Base-by-base conservation (phyloP, 1,140 invertebrate genomes). In the Rhagoletis zephyria region DNA sequence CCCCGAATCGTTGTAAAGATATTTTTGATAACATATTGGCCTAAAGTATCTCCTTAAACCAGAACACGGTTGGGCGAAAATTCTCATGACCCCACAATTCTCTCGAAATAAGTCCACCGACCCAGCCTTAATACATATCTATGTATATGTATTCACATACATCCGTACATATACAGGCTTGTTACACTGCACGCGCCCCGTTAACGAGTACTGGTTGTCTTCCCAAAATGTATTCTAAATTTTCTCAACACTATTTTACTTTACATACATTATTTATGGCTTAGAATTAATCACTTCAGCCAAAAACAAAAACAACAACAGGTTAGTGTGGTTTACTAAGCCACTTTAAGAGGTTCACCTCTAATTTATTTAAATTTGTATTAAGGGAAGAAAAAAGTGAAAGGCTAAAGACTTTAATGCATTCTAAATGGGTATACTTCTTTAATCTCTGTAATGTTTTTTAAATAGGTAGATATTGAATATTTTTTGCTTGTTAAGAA, bases 281-380 rank as follows among this genome's bases (percentile, higher is more conserved):
- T 14, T 40, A 12, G 30, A 74, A 74, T 51, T 45, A 16, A 74
- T 74, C 12, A 74, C 45, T 81, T 81, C 19, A 3, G 16, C 2
- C 19, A 19, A 56, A 56, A 56, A 30, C 45, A 16, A 64, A 9
- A 64, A 12, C 63, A 48, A 45, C 74, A 30, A 81, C 74, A 81
- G 48, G 1, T 10, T 9, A 5, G 5, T 10, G 74, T 7, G 45
- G 74, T 9, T 56, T 30, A 16, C 74, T 30, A 59, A 59, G 51
- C 48, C 51, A 81, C 45, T 81, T 81, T 56, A 30, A 56, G 16
- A 30, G 48, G 74, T 56, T 19, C 74, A 42, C 74, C 74, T 56
- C 74, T 81, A 81, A 81, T 81, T 81, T 56, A 81, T 81, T 81
- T 59, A 81, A 56, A 81, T 81, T 59, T 9, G 67, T 1, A 48